phyloP scores from a whole-genome alignment of 2,888 invertebrate genomes.

The Matsumyia berberina region DNA sequence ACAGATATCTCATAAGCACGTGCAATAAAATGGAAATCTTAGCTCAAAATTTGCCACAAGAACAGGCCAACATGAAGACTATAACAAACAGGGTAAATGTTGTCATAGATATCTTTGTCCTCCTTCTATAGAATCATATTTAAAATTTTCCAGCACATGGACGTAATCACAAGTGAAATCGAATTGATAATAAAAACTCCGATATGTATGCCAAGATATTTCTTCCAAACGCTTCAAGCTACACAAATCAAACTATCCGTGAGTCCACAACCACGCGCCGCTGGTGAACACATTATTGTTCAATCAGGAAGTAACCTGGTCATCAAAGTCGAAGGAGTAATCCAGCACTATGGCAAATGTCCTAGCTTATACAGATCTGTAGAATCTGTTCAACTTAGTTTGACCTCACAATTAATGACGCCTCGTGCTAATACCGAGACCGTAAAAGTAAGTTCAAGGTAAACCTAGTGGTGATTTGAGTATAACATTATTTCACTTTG shows the following conservation, averaged over 20 bases:
- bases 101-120: no score
- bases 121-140: not conserved
- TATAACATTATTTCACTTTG: conserved; percentile 5
- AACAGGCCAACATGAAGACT: conserved; percentile 81
- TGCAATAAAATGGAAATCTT: conserved; percentile 82
- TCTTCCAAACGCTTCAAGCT: conserved; percentile 93
- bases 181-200: conserved; percentile 87
- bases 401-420: conserved; percentile 87
- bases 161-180: conserved; percentile 86
- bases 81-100: conserved; percentile 81
- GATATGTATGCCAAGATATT: conserved; percentile 90
- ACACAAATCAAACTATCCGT: conserved; percentile 92
- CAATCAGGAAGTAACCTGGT: conserved; percentile 94
- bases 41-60: conserved; percentile 81
- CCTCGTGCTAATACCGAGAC: conserved; percentile 80
- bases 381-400: conserved; percentile 89
- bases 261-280: conserved; percentile 91
- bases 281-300: conserved; percentile 93
- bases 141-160: conserved; percentile 84
- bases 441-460: conserved; percentile 73
- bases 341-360: conserved; percentile 88
- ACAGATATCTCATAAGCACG: conserved; percentile 78
- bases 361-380: conserved; percentile 90
- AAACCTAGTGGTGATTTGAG: not conserved
- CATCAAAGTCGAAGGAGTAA: conserved; percentile 96